Evolutionary conservation across 2,888 invertebrate genomes (phyloP).

Genomic region (Acanthoscelides obtectus): DNA sequence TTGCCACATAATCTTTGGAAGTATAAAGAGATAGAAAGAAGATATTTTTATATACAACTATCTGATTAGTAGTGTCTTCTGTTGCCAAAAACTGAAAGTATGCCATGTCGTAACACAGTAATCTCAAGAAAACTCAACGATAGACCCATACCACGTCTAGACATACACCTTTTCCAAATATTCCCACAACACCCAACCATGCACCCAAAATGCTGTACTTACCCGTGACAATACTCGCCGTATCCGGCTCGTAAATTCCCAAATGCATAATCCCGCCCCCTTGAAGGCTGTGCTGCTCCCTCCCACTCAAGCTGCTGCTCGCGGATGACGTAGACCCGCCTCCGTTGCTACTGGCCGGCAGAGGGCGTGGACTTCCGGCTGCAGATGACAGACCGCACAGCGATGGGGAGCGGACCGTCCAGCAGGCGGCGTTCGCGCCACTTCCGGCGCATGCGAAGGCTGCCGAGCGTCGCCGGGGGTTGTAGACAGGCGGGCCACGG

Average conservation of each 20-base stretch:
- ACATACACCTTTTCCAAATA: too few species aligned
- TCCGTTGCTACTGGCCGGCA: conserved; percentile 9
- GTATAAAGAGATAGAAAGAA: too few species aligned
- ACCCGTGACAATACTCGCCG: conserved; percentile 86
- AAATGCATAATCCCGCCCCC: conserved; percentile 48
- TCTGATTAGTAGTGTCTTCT: too few species aligned
- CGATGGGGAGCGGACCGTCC: background rate
- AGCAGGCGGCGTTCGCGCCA: background rate
- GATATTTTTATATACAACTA: too few species aligned
- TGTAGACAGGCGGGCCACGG: conserved; percentile 95
- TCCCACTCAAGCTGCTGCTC: conserved; percentile 72
- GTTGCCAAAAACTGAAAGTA: too few species aligned
- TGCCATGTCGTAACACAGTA: too few species aligned
- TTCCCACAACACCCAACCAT: conserved; percentile 11
- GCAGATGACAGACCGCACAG: conserved; percentile 45
- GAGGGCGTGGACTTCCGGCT: conserved; percentile 55
- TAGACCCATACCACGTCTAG: too few species aligned
- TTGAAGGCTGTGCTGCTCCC: background rate
- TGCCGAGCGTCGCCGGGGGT: conserved; percentile 77
- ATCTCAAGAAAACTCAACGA: too few species aligned
- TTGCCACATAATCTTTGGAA: too few species aligned
- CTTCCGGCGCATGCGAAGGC: background rate
- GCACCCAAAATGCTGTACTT: conserved; percentile 10
- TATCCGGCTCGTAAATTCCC: conserved; percentile 64
- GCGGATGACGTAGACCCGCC: conserved; percentile 76